phyloP scores from a whole-genome alignment of 2,797 vertebrate genomes.

The Poeciliopsis presidionis region DNA sequence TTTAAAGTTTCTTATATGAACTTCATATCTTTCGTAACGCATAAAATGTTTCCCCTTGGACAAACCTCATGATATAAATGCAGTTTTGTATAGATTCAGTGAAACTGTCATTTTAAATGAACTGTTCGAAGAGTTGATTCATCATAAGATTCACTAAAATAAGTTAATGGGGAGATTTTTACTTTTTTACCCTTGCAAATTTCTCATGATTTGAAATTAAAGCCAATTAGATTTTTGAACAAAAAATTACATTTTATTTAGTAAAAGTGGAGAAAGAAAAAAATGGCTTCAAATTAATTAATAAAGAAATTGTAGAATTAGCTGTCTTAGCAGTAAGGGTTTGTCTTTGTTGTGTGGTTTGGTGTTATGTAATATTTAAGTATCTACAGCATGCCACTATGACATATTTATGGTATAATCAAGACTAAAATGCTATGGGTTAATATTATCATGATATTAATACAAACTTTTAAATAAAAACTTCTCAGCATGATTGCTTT shows the following conservation, averaged over 20 bases:
- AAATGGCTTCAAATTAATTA: neutral
- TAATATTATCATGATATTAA: neutral
- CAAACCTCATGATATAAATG: neutral
- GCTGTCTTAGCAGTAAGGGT: constrained; percentile 51
- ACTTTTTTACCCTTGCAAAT: neutral
- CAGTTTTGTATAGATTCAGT: neutral
- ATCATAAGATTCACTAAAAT: neutral
- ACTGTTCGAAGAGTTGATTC: neutral
- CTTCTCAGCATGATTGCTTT: neutral
- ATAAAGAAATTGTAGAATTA: constrained; percentile 8
- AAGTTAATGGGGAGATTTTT: neutral
- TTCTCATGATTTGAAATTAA: neutral
- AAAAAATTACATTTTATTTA: constrained; percentile 20
- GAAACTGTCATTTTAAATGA: neutral
- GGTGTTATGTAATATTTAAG: neutral
- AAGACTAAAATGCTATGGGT: neutral
- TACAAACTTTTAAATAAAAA: neutral
- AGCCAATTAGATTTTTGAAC: neutral
- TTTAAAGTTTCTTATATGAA: neutral
- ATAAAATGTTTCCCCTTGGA: neutral
- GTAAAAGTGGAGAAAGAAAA: neutral
- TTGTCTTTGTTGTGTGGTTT: constrained; percentile 5
- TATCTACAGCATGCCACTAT: neutral
- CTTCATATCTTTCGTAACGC: neutral
- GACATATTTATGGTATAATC: neutral